These are phyloP conservation scores for Acrocyrtus sp. DNA, from an alignment of 2,888 invertebrate species.

Conservation along the genomic window DNA sequence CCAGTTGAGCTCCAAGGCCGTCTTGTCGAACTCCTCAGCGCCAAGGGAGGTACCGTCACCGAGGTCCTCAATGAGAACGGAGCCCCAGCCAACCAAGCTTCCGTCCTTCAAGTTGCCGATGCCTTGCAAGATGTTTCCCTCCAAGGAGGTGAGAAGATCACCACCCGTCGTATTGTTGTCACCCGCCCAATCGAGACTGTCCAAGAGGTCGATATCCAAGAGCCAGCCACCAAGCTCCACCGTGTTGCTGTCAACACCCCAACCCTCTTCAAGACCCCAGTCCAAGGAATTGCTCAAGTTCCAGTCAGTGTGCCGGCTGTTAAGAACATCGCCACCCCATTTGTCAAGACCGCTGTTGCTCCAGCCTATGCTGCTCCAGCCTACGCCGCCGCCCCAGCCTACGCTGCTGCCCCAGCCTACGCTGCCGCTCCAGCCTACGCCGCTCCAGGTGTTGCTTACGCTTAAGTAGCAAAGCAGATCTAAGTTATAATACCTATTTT, in stretches of 20 bases:
- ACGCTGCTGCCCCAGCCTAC: slow-evolving; percentile 20
- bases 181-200: slow-evolving; percentile 73
- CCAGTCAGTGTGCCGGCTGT: slow-evolving; percentile 60
- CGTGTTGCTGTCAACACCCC: slow-evolving; percentile 72
- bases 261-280: slow-evolving; percentile 69
- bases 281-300: slow-evolving; percentile 67
- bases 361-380: slow-evolving; percentile 28
- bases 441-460: slow-evolving; percentile 11
- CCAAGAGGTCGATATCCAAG: slow-evolving; percentile 71
- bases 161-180: slow-evolving; percentile 73
- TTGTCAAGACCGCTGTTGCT: slow-evolving; percentile 56
- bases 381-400: slow-evolving; percentile 20
- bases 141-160: slow-evolving; percentile 71
- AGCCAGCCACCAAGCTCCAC: slow-evolving; percentile 72
- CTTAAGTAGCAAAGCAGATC: slow-evolving; percentile 10
- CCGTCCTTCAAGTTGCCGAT: slow-evolving; percentile 70
- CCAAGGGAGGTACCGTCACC: slow-evolving; percentile 67
- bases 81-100: slow-evolving; percentile 65
- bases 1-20: slow-evolving; percentile 67
- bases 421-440: slow-evolving; percentile 17
- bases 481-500: slow-evolving; percentile 27
- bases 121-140: slow-evolving; percentile 70
- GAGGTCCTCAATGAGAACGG: slow-evolving; percentile 67
- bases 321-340: slow-evolving; percentile 61
- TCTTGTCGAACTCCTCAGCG: slow-evolving; percentile 70